Percentiles rank a stretch among this genome's conserved stretches.
Evolutionary conservation across 2,113 vertebrate genomes (phyloP).

Genomic region (Bufo bufo): DNA sequence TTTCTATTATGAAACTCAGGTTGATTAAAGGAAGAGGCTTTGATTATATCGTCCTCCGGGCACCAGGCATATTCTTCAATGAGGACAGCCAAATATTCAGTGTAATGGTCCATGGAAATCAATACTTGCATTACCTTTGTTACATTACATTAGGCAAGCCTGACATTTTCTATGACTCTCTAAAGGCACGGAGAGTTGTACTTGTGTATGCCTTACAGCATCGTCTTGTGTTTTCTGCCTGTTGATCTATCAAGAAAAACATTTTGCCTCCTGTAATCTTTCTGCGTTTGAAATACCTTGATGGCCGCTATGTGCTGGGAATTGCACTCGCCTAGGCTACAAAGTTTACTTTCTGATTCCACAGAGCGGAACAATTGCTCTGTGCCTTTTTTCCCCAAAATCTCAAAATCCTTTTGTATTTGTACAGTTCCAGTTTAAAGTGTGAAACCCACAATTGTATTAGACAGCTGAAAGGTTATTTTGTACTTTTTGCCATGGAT

Average conservation of each 20-base stretch:
- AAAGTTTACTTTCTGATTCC: slow-evolving; percentile 30
- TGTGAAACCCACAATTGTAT: slow-evolving; percentile 30
- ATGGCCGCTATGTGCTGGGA: slow-evolving; percentile 18
- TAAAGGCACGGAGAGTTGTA: slow-evolving; percentile 17
- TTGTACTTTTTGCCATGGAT: slow-evolving; percentile 22
- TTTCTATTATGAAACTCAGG: not conserved
- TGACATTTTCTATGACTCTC: slow-evolving; percentile 51
- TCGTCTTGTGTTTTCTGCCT: slow-evolving; percentile 40
- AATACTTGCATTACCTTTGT: slow-evolving; percentile 45
- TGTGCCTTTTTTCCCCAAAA: slow-evolving; percentile 9
- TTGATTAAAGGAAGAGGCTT: slow-evolving; percentile 1
- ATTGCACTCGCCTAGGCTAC: not conserved
- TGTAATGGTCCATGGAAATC: slow-evolving; percentile 41
- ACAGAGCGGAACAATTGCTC: slow-evolving; percentile 4
- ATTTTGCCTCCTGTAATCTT: slow-evolving; percentile 27
- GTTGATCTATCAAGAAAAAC: slow-evolving; percentile 35
- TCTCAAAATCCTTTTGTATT: slow-evolving; percentile 29
- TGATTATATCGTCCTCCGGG: not conserved
- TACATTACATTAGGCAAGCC: slow-evolving; percentile 43
- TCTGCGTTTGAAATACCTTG: slow-evolving; percentile 20
- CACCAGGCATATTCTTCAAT: slow-evolving; percentile 27
- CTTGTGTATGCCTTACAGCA: slow-evolving; percentile 33
- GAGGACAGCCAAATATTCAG: slow-evolving; percentile 33
- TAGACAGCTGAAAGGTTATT: not conserved
- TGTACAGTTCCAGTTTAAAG: slow-evolving; percentile 26